Evolutionary conservation across 2,888 invertebrate species (phyloP).

Genomic region (Calameuta pallipes): DNA sequence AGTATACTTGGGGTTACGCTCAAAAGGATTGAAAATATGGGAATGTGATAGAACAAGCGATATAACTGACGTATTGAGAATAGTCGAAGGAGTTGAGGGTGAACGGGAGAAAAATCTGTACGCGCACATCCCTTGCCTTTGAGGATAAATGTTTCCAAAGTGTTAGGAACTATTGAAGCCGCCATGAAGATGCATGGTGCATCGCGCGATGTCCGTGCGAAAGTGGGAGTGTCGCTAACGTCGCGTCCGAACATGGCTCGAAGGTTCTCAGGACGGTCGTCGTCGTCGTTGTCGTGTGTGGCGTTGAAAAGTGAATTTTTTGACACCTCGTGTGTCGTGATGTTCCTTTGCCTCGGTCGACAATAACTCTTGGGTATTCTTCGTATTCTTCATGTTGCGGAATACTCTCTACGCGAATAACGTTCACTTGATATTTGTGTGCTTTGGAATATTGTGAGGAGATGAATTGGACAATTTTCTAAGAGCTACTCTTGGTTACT

Average conservation of each 20-base stretch:
- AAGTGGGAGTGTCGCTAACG: slow-evolving; percentile 47
- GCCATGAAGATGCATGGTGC: slow-evolving; percentile 17
- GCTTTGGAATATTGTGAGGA: background rate
- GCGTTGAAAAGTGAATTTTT: slow-evolving; percentile 3
- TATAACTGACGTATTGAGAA: slow-evolving; percentile 40
- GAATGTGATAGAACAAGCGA: slow-evolving; percentile 34
- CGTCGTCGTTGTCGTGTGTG: background rate
- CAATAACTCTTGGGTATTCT: background rate
- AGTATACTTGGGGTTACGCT: too few relatives aligned
- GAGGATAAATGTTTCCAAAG: background rate
- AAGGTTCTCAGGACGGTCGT: slow-evolving; percentile 19
- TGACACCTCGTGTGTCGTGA: background rate
- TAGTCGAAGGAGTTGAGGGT: background rate
- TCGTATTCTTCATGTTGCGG: background rate
- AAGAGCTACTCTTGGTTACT: background rate
- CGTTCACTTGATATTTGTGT: background rate
- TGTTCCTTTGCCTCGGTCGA: background rate
- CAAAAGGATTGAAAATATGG: background rate
- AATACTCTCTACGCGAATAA: background rate
- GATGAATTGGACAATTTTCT: background rate
- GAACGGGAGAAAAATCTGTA: background rate
- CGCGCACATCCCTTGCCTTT: background rate
- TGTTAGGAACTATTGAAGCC: background rate
- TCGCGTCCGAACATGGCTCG: slow-evolving; percentile 31
- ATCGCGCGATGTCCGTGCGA: slow-evolving; percentile 32